These are phyloP conservation scores for Hecatera dysodea DNA, from an alignment of 2,888 invertebrate genomes.

Conservation along the genomic window DNA sequence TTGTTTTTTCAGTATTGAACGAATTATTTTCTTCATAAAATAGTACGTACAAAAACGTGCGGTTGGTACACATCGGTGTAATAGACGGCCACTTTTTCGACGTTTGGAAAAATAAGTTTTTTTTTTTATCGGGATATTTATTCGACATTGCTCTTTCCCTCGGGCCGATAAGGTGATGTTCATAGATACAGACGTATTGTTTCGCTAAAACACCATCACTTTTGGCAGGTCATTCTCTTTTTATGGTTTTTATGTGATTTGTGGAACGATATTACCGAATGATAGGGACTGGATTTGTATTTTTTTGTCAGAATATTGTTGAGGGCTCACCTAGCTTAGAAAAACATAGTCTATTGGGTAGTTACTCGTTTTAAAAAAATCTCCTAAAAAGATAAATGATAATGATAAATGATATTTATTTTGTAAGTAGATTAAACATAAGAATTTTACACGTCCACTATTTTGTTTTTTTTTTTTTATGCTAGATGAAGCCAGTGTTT, in stretches of 20 bases:
- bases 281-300: constrained; percentile 16
- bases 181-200: constrained; percentile 78
- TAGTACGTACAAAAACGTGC: not conserved
- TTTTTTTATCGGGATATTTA: constrained; percentile 88
- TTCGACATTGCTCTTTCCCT: constrained; percentile 78
- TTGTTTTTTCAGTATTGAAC: no score
- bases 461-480: no score
- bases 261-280: constrained; percentile 35
- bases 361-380: no score
- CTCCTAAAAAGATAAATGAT: no score
- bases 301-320: not conserved
- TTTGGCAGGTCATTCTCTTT: constrained; percentile 75
- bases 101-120: constrained; percentile 87
- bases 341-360: no score
- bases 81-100: constrained; percentile 75
- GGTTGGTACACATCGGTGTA: constrained; percentile 73
- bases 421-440: no score
- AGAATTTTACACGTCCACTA: no score
- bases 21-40: not conserved
- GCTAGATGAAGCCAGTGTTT: no score
- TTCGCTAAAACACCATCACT: constrained; percentile 68
- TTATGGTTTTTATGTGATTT: constrained; percentile 70
- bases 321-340: not conserved
- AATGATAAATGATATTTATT: no score
- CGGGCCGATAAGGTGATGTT: constrained; percentile 81